These are phyloP conservation scores for Callinectes sapidus DNA, from an alignment of 2,888 invertebrate genomes.

Conservation along the genomic window DNA sequence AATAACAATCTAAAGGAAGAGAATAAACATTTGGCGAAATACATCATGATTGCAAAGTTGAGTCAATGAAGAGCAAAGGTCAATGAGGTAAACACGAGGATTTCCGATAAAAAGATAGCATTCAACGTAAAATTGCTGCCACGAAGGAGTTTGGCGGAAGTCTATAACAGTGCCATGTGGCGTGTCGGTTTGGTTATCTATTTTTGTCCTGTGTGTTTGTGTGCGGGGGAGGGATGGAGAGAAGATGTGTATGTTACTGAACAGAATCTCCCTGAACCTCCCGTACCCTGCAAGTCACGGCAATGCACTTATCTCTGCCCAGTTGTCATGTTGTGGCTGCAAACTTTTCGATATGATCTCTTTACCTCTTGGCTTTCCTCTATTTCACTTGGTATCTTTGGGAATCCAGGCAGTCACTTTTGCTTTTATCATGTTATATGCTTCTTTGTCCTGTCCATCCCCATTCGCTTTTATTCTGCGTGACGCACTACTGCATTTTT, in stretches of 20 bases:
- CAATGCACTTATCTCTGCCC: neutral
- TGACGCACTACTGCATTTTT: neutral
- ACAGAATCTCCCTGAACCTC: neutral
- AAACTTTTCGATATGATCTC: neutral
- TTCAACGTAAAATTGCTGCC: neutral
- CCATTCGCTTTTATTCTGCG: neutral
- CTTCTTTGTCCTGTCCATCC: conserved; percentile 9
- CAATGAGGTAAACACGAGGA: neutral
- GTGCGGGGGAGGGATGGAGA: neutral
- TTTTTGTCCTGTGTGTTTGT: neutral
- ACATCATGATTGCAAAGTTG: neutral
- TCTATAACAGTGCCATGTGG: neutral
- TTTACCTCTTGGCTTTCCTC: neutral
- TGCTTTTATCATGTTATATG: neutral
- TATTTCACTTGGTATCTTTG: neutral
- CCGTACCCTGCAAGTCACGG: neutral
- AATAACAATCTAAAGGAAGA: neutral
- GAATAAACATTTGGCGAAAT: too few species aligned
- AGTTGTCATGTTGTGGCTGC: neutral
- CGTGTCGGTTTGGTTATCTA: neutral
- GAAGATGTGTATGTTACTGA: neutral
- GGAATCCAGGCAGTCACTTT: neutral
- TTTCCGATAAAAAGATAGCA: neutral
- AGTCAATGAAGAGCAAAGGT: neutral
- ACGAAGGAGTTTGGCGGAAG: neutral